phyloP scores from a whole-genome alignment of 2,888 invertebrate genomes.

The Hemithea aestivaria region DNA sequence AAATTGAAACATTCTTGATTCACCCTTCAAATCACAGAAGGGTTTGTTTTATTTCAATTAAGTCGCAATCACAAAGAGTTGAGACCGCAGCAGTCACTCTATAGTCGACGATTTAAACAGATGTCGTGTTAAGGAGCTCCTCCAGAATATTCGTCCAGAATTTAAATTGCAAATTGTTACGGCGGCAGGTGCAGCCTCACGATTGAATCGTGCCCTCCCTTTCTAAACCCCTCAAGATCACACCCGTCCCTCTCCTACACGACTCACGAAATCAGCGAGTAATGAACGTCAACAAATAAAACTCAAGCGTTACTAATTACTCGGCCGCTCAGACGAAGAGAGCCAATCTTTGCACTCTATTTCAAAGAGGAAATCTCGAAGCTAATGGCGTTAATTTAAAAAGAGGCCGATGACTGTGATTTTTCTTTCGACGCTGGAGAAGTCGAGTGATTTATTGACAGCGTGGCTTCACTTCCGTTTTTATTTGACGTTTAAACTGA shows the following conservation, averaged over 20 bases:
- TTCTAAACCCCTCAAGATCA: constrained; percentile 46
- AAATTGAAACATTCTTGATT: constrained; percentile 35
- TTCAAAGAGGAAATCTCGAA: constrained; percentile 71
- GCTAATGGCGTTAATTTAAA: constrained; percentile 79
- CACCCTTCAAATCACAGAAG: constrained; percentile 48
- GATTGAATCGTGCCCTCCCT: constrained; percentile 55
- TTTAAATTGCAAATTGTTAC: constrained; percentile 79
- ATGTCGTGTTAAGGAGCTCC: constrained; percentile 80
- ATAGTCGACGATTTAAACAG: constrained; percentile 78
- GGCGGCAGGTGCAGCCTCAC: constrained; percentile 73
- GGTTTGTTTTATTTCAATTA: constrained; percentile 77
- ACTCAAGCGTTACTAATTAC: constrained; percentile 79
- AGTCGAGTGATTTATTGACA: constrained; percentile 69
- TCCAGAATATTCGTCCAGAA: constrained; percentile 73
- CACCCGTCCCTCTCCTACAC: constrained; percentile 45
- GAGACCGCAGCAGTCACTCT: constrained; percentile 67
- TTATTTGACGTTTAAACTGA: constrained; percentile 35
- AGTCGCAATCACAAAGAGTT: constrained; percentile 70
- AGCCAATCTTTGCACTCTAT: constrained; percentile 77
- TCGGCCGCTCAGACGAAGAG: constrained; percentile 66
- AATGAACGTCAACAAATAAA: constrained; percentile 80
- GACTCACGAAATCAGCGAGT: constrained; percentile 68
- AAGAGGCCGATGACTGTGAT: constrained; percentile 74
- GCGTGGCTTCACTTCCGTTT: constrained; percentile 34
- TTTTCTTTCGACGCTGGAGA: constrained; percentile 63